These are phyloP conservation scores for Ypsolopha scabrella DNA, from an alignment of 2,888 invertebrate genomes.

Conservation along the genomic window DNA sequence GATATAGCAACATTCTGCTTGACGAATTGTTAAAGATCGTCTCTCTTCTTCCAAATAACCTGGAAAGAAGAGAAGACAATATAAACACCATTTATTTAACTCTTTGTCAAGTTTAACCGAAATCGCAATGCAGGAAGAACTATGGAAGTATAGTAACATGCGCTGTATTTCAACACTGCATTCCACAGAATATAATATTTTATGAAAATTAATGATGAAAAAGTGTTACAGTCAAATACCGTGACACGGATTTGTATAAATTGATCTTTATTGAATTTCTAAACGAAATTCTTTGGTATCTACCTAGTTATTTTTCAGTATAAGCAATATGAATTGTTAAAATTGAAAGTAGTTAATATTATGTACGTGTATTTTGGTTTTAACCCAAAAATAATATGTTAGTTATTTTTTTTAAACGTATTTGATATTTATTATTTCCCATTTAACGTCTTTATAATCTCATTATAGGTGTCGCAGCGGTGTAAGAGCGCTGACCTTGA, in stretches of 20 bases:
- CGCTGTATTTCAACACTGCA: conserved; percentile 4
- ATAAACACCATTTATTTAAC: background rate
- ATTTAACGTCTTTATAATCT: background rate
- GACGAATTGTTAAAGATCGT: too few relatives aligned
- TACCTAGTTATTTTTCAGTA: background rate
- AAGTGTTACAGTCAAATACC: too few relatives aligned
- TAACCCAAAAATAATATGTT: background rate
- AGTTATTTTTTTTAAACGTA: background rate
- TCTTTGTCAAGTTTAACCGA: background rate
- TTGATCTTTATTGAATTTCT: too few relatives aligned
- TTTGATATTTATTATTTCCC: background rate
- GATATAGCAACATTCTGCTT: conserved; percentile 10
- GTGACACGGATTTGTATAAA: too few relatives aligned
- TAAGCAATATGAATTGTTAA: conserved; percentile 37
- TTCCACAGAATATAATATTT: conserved; percentile 6
- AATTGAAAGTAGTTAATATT: conserved; percentile 22
- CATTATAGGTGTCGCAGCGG: too few relatives aligned
- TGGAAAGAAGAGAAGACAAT: too few relatives aligned
- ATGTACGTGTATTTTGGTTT: background rate
- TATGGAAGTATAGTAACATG: background rate
- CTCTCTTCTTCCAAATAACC: too few relatives aligned
- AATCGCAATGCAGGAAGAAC: background rate
- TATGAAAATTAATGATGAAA: background rate
- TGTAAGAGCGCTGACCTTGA: too few relatives aligned
- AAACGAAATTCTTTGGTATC: too few relatives aligned